A percentile compares a stretch with the other conserved stretches of the same genome.
phyloP scores from a whole-genome alignment of 2,888 invertebrate genomes.

The Chrysotoxum bicinctum region DNA sequence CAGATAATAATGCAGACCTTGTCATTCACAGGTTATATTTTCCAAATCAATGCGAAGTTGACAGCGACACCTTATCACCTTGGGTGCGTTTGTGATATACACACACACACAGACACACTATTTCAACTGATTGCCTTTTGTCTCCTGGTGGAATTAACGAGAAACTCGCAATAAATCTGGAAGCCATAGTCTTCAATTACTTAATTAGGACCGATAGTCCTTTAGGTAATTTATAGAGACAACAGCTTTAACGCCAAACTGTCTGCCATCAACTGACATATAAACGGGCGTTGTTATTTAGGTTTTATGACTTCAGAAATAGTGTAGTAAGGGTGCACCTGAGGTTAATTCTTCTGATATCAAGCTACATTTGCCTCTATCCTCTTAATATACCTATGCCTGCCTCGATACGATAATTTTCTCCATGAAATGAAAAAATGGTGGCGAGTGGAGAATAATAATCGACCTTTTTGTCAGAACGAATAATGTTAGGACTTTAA shows the following conservation, averaged over 20 bases:
- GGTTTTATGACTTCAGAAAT: conserved; percentile 52
- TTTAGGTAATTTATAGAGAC: conserved; percentile 76
- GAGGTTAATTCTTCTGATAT: conserved; percentile 21
- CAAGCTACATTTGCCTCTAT: neutral
- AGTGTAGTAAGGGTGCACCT: conserved; percentile 4
- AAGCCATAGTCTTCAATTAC: conserved; percentile 78
- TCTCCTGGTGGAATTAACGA: conserved; percentile 46
- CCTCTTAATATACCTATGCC: conserved; percentile 18
- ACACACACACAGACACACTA: neutral
- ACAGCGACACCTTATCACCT: conserved; percentile 57
- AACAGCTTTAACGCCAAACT: conserved; percentile 47
- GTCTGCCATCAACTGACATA: conserved; percentile 53
- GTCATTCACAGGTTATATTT: conserved; percentile 42
- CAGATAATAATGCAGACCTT: conserved; percentile 13
- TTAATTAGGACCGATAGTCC: conserved; percentile 79
- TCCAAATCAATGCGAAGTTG: conserved; percentile 60
- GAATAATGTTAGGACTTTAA: conserved; percentile 50
- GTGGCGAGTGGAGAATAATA: conserved; percentile 42
- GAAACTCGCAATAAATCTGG: conserved; percentile 75
- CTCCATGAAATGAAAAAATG: neutral
- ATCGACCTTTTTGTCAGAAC: conserved; percentile 61
- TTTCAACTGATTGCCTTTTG: conserved; percentile 30
- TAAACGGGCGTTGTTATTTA: conserved; percentile 44
- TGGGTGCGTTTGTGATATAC: conserved; percentile 15
- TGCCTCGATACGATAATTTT: neutral